Base-by-base conservation (phyloP, 2,888 invertebrate genomes). In the Itoplectis maculator region DNA sequence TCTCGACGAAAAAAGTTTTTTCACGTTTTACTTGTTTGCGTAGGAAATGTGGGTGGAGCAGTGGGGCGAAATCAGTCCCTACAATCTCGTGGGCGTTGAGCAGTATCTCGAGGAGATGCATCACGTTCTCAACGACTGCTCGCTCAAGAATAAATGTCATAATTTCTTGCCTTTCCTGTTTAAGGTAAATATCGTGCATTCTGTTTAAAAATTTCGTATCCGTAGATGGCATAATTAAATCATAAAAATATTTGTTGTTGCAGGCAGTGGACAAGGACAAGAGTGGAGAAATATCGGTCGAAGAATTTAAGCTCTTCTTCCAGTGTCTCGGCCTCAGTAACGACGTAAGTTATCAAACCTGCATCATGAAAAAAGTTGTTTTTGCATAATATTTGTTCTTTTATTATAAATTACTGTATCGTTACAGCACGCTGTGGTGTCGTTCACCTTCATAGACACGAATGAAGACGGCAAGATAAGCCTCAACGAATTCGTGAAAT, bases 251-350 rank as follows among this genome's bases (percentile, higher is more conserved):
- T 81, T 54, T 76, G 23, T 47, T 63, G 79, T 87, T 87, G 0
- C 92, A 97, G 97, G 97, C 97, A 66, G 96, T 97, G 2, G 97
- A 97, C 92, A 96, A 96, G 88, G 97, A 97, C 91, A 95, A 95
- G 86, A 95, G 96, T 3, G 97, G 97, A 0, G 95, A 94, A 91
- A 96, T 97, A 89, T 95, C 96, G 18, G 95, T 97, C 84, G 95
- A 96, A 88, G 97, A 97, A 93, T 97, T 96, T 93, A 96, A 97
- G 93, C 89, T 97, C 89, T 97, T 97, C 93, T 97, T 96, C 94
- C 92, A 96, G 88, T 97, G 97, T 88, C 94, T 97, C 84, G 97
- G 96, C 20, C 94, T 97, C 23, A 94, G 94, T 84, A 95, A 95
- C 86, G 96, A 96, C 88, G 96, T 94, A 89, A 90, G 92, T 87